Evolutionary conservation across 2,113 vertebrate species (phyloP), one percentile per base, ranked within the genome.

Genomic region (Neotoma lepida): DNA sequence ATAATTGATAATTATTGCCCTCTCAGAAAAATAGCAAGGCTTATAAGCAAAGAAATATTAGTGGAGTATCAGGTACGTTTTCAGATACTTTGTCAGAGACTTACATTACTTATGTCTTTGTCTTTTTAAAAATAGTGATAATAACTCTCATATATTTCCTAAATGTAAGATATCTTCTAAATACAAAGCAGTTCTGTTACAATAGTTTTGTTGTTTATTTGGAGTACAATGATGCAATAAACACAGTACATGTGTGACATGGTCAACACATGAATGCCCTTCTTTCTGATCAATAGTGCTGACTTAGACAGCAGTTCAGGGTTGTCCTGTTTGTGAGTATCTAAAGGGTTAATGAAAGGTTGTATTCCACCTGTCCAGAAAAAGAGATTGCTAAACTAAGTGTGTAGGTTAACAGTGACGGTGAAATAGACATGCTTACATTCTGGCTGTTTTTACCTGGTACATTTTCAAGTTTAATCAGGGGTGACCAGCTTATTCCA

Each of bases 41-140:
- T 63, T 44, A 84, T 77, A 84, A 70, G 4, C n/a, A 17, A 82
- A 56, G n/a, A 90, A 94, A 90, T 77, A 44, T 63, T 86, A 54
- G 51, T 46, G 6, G 1, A 6, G 26, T 66, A 30, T 68, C 13
- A 3, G 46, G 49, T 68, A 81, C n/a, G 39, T 86, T 58, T 94
- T 85, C 58, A 82, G 51, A 91, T 58, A 78, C 35, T 93, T 76
- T 66, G 54, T 46, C 66, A 81, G 66, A 54, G 24, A 28, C 35
- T 4, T 8, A 12, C 4, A 18, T 74, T 68, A 13, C 35, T 46
- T 28, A 26, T 74, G 80, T 44, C 56, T 91, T 41, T 86, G 49
- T 5, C 58, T 85, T 80, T 91, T 41, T 39, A 63, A 89, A 91
- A 93, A 66, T 35, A 61, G 81, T 14, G 28, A 18, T 44, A 89